These are phyloP conservation scores for Drosophila seclusa DNA, from an alignment of 2,888 invertebrate species.

Conservation along the genomic window DNA sequence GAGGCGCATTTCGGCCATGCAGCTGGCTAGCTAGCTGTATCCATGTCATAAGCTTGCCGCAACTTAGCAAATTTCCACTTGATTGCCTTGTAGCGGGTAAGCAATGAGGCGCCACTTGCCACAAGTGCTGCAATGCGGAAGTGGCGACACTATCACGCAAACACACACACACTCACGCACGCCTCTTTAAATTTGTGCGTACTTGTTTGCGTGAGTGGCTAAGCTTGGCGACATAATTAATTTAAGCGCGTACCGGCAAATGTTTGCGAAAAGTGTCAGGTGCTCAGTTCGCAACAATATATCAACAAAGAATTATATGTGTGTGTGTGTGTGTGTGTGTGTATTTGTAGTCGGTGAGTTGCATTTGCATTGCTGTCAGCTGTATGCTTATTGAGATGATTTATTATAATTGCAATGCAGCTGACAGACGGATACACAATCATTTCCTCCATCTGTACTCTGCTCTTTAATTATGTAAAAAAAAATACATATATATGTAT, in stretches of 20 bases:
- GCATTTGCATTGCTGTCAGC: slow-evolving; percentile 60
- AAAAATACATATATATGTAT: neutral
- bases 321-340: slow-evolving; percentile 6
- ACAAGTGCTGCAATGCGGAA: slow-evolving; percentile 23
- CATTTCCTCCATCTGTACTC: slow-evolving; percentile 6
- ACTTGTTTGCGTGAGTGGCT: slow-evolving; percentile 10
- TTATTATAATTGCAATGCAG: slow-evolving; percentile 75
- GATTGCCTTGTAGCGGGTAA: slow-evolving; percentile 37
- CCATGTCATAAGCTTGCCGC: slow-evolving; percentile 5
- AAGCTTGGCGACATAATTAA: slow-evolving; percentile 69
- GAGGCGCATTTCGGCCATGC: neutral
- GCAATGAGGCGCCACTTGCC: slow-evolving; percentile 1
- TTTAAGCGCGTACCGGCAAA: slow-evolving; percentile 61
- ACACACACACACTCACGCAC: neutral
- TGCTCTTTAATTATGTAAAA: slow-evolving; percentile 40
- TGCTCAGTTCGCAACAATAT: slow-evolving; percentile 62
- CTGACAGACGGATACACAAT: slow-evolving; percentile 55
- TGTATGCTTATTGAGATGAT: slow-evolving; percentile 67
- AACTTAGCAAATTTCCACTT: slow-evolving; percentile 37
- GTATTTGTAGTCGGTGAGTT: slow-evolving; percentile 16
- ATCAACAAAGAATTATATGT: slow-evolving; percentile 39
- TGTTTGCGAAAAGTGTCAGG: slow-evolving; percentile 77
- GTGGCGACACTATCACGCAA: neutral
- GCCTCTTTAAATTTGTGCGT: neutral
- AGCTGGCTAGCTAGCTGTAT: neutral